Percentiles rank a stretch among this genome's conserved stretches.
phyloP scores from a whole-genome alignment of 2,888 invertebrate genomes.

The Erebia aethiops region DNA sequence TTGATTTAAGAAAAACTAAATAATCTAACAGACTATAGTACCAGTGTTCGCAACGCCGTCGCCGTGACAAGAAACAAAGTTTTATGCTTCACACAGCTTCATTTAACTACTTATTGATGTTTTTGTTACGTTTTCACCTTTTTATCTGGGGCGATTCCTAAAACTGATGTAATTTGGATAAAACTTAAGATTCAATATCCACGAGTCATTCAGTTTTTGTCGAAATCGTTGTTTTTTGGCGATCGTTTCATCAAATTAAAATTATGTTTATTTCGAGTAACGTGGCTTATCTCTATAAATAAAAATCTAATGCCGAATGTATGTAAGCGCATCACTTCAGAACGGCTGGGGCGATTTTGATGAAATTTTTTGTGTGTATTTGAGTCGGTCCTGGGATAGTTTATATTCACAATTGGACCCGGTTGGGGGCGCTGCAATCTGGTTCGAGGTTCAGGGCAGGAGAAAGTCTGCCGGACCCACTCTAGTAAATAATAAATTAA shows the following conservation, averaged over 20 bases:
- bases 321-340: too few relatives aligned
- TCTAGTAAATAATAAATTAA: too few relatives aligned
- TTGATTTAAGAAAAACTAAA: slow-evolving; percentile 1
- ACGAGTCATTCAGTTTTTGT: not conserved
- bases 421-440: too few relatives aligned
- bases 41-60: not conserved
- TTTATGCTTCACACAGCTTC: not conserved
- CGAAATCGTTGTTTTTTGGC: not conserved
- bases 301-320: too few relatives aligned
- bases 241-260: not conserved
- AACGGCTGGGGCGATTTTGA: too few relatives aligned
- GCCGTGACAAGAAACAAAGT: slow-evolving; percentile 10
- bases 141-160: slow-evolving; percentile 5
- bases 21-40: not conserved
- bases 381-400: too few relatives aligned
- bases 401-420: too few relatives aligned
- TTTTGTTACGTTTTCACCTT: slow-evolving; percentile 9
- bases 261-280: too few relatives aligned
- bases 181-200: slow-evolving; percentile 5
- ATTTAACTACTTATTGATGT: slow-evolving; percentile 13
- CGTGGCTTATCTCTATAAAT: too few relatives aligned
- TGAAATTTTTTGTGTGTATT: too few relatives aligned
- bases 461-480: too few relatives aligned
- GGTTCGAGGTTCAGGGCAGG: too few relatives aligned
- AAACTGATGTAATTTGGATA: slow-evolving; percentile 4